phyloP scores from a whole-genome alignment of 1,140 invertebrate genomes.

The Drosophila sechellia region DNA sequence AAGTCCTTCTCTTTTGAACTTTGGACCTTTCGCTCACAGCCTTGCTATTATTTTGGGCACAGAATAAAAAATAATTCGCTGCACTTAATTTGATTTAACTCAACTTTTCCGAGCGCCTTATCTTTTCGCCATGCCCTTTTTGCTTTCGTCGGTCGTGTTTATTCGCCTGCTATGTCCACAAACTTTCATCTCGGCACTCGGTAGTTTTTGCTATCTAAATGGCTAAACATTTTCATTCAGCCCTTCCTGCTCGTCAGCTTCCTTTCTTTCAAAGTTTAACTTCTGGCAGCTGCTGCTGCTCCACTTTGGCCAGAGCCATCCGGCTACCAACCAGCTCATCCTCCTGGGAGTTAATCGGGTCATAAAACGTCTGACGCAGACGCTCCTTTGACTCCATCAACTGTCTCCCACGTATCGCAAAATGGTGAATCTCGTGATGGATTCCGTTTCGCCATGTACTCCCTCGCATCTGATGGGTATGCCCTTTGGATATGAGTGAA shows the following conservation, averaged over 20 bases:
- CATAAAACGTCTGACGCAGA: constrained; percentile 57
- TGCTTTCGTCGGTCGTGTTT: not conserved
- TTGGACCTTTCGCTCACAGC: no score
- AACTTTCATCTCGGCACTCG: constrained; percentile 41
- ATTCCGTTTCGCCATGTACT: constrained; percentile 9
- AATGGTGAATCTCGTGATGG: constrained; percentile 23
- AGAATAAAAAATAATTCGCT: not conserved
- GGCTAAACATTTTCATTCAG: constrained; percentile 58
- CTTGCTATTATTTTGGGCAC: not conserved
- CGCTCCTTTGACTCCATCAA: constrained; percentile 34
- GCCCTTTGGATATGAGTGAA: constrained; percentile 14
- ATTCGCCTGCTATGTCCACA: constrained; percentile 33
- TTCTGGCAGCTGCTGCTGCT: constrained; percentile 28
- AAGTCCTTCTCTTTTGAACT: no score
- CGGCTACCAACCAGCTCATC: not conserved
- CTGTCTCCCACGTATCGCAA: not conserved
- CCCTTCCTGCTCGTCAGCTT: constrained; percentile 26
- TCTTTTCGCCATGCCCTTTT: not conserved
- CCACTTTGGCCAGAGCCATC: constrained; percentile 23
- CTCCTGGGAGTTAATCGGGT: constrained; percentile 58
- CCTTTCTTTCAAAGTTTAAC: not conserved
- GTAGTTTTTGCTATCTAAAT: constrained; percentile 49
- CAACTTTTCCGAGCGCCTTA: constrained; percentile 18
- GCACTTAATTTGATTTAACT: constrained; percentile 61
- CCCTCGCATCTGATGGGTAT: not conserved